Base-by-base conservation (phyloP, 2,888 invertebrate species). In the Cosmopolites sordidus region DNA sequence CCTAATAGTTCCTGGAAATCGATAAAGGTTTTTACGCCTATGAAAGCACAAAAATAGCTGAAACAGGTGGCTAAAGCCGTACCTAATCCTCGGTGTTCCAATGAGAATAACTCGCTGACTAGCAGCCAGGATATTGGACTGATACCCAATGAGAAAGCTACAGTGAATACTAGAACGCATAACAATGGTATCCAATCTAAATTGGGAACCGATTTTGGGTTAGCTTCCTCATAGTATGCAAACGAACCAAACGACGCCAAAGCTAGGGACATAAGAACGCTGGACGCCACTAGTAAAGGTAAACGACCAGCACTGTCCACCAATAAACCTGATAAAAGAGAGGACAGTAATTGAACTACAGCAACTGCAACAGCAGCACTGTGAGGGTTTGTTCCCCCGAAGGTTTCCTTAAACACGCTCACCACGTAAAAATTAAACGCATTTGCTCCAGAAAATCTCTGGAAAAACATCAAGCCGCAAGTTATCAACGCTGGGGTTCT, bases 381-480 rank as follows among this genome's bases (percentile, higher is more conserved):
- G 62, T 90, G 89, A 3, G 90, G 89, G 67, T 89, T 87, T 76
- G 89, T 85, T 5, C 83, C 85, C 22, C 84, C 85, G 59, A 89
- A 87, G 15, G 92, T 92, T 72, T 87, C 86, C 59, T 88, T 80
- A 71, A 94, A 92, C 64, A 93, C 92, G 49, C 86, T 84, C 9
- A 91, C 92, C 43, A 89, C 89, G 73, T 91, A 91, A 70, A 89
- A 89, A 61, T 86, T 87, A 70, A 91, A 90, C 42, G 89, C 87
- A 64, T 89, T 89, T 29, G 89, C 90, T 11, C 91, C 91, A 37
- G 87, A 86, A 65, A 87, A 86, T 52, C 92, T 81, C 69, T 92
- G 93, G 69, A 93, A 92, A 75, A 92, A 85, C 91, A 92, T 92
- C 60, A 93, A 78, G 15, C 88, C 87, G 68, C 92, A 87, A 1